phyloP scores from a whole-genome alignment of 2,113 vertebrate genomes.

The Odobenus rosmarus region DNA sequence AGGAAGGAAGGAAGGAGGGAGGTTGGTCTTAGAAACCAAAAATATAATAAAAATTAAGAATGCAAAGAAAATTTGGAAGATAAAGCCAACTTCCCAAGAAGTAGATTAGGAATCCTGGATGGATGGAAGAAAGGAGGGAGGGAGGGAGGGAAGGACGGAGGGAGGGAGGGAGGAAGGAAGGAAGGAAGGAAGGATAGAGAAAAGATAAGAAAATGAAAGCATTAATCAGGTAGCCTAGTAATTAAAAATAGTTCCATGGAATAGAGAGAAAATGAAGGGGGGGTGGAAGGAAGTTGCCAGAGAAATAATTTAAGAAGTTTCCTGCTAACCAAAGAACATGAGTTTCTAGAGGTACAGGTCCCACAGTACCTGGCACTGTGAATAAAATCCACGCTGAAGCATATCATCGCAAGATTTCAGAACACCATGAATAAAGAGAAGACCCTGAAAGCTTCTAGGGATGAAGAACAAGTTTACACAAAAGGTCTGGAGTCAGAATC shows the following conservation, averaged over 20 bases:
- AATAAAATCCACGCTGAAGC: background rate
- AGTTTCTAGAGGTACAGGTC: background rate
- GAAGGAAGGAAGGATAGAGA: background rate
- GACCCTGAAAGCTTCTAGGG: background rate
- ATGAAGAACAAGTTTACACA: background rate
- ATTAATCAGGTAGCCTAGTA: background rate
- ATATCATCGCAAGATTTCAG: background rate
- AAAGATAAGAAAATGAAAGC: background rate
- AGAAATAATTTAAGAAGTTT: background rate
- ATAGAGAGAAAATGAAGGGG: background rate
- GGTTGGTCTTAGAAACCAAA: background rate
- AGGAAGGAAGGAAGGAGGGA: background rate
- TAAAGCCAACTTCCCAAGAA: slow-evolving; percentile 4
- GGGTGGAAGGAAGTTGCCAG: background rate
- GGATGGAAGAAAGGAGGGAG: background rate
- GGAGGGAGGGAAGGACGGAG: background rate
- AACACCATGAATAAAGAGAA: background rate
- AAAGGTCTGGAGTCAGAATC: background rate
- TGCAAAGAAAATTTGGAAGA: slow-evolving; percentile 10
- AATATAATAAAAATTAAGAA: background rate
- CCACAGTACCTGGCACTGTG: background rate
- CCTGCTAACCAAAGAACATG: background rate
- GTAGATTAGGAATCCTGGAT: background rate
- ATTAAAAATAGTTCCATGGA: background rate
- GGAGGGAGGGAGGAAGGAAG: background rate